phyloP scores from a whole-genome alignment of 2,888 invertebrate genomes.

The Nemotelus pantherinus region DNA sequence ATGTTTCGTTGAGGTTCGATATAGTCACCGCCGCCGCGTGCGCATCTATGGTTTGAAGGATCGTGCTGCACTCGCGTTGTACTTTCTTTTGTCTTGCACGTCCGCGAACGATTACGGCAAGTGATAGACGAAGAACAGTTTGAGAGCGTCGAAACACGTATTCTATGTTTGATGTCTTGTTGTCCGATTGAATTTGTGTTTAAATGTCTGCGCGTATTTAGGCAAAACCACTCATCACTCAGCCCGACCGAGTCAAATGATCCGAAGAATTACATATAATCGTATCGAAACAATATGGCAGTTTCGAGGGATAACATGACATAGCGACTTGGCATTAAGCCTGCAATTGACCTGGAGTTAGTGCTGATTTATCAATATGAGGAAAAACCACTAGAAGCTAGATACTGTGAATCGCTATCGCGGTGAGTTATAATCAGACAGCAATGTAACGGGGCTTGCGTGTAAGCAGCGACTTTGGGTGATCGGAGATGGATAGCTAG shows the following conservation, averaged over 20 bases:
- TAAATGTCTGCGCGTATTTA: conserved; percentile 36
- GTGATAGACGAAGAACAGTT: too few relatives aligned
- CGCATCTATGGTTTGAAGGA: conserved; percentile 37
- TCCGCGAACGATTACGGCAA: neutral
- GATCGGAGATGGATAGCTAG: neutral
- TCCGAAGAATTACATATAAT: too few relatives aligned
- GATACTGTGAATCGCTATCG: conserved; percentile 1
- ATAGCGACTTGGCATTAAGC: conserved; percentile 15
- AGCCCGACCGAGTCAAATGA: neutral
- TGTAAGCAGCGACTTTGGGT: neutral
- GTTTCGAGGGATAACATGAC: conserved; percentile 9
- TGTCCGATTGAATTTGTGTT: conserved; percentile 37
- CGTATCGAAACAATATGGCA: neutral
- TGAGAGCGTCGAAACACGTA: neutral
- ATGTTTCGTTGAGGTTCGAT: conserved; percentile 38
- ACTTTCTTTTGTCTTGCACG: conserved; percentile 23
- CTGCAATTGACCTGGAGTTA: conserved; percentile 30
- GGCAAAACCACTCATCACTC: conserved; percentile 36
- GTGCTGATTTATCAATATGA: conserved; percentile 32
- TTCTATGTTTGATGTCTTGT: conserved; percentile 18
- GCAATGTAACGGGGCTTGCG: conserved; percentile 30
- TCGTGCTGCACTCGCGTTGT: conserved; percentile 28
- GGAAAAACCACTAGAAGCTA: conserved; percentile 8
- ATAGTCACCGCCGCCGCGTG: conserved; percentile 16
- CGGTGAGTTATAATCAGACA: neutral